phyloP scores from a whole-genome alignment of 2,888 invertebrate genomes.

The Eupithecia abbreviata region DNA sequence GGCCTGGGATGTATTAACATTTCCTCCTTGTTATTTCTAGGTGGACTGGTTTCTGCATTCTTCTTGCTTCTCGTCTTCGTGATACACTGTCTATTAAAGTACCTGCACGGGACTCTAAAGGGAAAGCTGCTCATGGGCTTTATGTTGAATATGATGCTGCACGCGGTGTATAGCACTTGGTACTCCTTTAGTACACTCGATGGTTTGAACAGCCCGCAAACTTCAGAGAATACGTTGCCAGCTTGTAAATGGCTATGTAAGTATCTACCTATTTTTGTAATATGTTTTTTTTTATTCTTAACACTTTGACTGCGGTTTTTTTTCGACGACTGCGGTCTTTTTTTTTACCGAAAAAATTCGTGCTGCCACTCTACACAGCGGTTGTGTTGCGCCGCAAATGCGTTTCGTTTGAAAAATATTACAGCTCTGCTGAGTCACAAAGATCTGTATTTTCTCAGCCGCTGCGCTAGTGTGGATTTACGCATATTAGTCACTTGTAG shows the following conservation, averaged over 20 bases:
- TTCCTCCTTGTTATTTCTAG: conserved; percentile 10
- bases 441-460: too few relatives aligned
- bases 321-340: too few relatives aligned
- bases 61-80: conserved; percentile 12
- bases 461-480: too few relatives aligned
- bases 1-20: too few relatives aligned
- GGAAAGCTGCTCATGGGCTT: conserved; percentile 12
- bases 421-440: too few relatives aligned
- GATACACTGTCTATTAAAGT: conserved; percentile 8
- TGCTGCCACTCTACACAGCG: too few relatives aligned
- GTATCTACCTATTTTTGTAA: neutral
- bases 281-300: neutral
- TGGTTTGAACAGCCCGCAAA: neutral
- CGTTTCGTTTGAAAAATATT: too few relatives aligned
- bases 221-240: neutral
- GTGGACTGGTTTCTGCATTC: conserved; percentile 3
- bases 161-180: neutral
- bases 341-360: too few relatives aligned
- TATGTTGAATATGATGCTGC: neutral
- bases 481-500: too few relatives aligned
- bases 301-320: too few relatives aligned
- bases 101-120: neutral
- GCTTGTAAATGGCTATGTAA: neutral
- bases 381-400: too few relatives aligned
- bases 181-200: neutral